Evolutionary conservation across 30 jellyfish, hydroid and myxozoan species (phyloP), one percentile per base, ranked within the genome.

Genomic region (Aurelia aurita): DNA sequence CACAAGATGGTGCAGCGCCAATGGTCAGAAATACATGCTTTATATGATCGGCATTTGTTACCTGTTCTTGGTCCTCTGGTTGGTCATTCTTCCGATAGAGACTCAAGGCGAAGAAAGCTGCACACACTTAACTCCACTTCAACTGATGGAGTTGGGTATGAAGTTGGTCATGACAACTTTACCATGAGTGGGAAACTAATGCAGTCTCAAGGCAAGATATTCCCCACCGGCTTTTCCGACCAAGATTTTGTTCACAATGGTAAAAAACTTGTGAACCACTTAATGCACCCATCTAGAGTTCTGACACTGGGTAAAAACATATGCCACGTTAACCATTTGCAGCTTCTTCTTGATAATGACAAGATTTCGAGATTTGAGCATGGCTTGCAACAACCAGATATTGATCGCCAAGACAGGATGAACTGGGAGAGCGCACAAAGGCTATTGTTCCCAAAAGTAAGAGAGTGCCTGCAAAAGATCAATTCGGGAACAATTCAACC

Each of bases 231-330:
- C 23, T 72, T 79, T 9, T 39, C 83, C 10, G 90, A 79, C 53
- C 83, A 58, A 44, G 90, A 79, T 86, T 79, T 59, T 45, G 43
- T 61, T 59, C 90, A 79, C 83, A 79, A 61, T 21, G 70, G 70
- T 5, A 79, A 79, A 39, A 79, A 79, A 43, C 75, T 79, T 15
- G 69, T 62, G 4, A 79, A 58, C 19, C 82, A 79, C 43, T 31
- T 79, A 22, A 35, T 35, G 61, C 82, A 58, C 39, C 69, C 82
- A 23, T 59, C 90, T 5, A 34, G 75, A 79, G 11, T 60, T 9
- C 69, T 79, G n/a, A 32, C 61, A 45, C 69, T 60, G 35, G 90
- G 90, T 59, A 13, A n/a, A 75, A 55, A 25, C 59, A 51, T 75
- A 58, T 51, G 77, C 69, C 87, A 75, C 27, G 59, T 31, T 5